These are phyloP conservation scores for Nyctalus aviator DNA, from an alignment of 2,797 vertebrate species.

Conservation along the genomic window DNA sequence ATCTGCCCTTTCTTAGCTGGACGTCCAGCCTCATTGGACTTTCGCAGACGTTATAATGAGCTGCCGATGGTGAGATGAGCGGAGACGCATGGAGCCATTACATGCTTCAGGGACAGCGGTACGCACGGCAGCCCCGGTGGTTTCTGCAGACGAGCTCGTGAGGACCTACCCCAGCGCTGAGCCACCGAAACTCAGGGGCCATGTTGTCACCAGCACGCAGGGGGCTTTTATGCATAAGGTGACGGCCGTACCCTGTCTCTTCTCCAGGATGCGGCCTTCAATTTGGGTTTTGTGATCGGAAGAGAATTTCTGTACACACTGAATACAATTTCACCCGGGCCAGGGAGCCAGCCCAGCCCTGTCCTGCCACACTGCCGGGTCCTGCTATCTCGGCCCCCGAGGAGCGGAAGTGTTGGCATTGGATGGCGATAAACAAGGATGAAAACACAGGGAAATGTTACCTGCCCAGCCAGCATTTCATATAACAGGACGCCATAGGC, in stretches of 20 bases:
- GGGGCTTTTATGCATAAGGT: rapidly evolving
- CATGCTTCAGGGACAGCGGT: background rate
- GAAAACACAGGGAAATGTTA: conserved; percentile 79
- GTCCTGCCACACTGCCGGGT: background rate
- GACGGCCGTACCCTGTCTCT: rapidly evolving
- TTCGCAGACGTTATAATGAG: background rate
- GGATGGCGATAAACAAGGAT: rapidly evolving
- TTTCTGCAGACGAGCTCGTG: background rate
- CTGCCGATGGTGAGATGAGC: background rate
- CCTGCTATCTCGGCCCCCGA: rapidly evolving
- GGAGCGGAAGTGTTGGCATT: rapidly evolving
- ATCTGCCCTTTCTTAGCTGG: background rate
- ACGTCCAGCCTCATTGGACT: background rate
- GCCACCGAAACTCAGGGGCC: background rate
- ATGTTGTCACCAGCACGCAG: rapidly evolving
- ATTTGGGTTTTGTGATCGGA: background rate
- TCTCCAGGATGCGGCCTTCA: background rate
- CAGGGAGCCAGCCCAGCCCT: background rate
- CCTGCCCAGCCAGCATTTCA: conserved; percentile 98
- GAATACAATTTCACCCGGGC: background rate
- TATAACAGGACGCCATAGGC: conserved; percentile 97
- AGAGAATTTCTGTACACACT: background rate
- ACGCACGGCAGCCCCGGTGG: background rate
- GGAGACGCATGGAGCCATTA: background rate
- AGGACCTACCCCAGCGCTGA: background rate